Conservation (phyloP, 2,113 vertebrate genomes). For the Cheilinus undulatus region DNA sequence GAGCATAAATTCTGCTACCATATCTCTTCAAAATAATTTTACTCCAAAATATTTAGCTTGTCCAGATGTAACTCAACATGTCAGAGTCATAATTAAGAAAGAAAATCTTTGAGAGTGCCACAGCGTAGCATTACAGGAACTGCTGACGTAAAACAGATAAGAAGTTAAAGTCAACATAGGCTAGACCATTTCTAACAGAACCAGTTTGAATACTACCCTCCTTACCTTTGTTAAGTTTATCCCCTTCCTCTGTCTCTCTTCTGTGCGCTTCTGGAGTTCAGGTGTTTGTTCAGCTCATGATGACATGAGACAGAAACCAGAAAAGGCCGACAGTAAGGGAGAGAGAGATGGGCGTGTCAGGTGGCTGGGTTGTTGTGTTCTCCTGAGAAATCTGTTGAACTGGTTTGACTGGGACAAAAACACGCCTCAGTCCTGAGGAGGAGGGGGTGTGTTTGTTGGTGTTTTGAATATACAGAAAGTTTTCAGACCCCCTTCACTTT, state of each 20-base stretch:
- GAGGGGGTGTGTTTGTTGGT: no score
- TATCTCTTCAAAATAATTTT: background rate
- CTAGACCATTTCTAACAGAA: background rate
- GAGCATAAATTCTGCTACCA: background rate
- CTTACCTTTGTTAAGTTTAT: background rate
- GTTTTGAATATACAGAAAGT: no score
- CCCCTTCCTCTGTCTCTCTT: background rate
- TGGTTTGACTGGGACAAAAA: constrained; percentile 49
- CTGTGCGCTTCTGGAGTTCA: background rate
- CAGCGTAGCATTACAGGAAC: background rate
- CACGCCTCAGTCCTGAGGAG: no score
- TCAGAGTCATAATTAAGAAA: background rate
- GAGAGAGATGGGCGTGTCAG: constrained; percentile 23
- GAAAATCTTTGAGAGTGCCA: background rate
- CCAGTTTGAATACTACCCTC: constrained; percentile 23
- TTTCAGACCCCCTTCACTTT: no score
- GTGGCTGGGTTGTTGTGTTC: background rate
- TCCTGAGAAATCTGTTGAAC: constrained; percentile 30
- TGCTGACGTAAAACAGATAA: background rate
- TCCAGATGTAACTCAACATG: background rate
- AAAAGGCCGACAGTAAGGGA: background rate
- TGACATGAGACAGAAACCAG: background rate
- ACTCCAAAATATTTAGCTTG: no score
- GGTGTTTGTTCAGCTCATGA: constrained; percentile 7
- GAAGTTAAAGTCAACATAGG: background rate